phyloP scores from a whole-genome alignment of 2,113 vertebrate genomes.

The Pseudopipra pipra region DNA sequence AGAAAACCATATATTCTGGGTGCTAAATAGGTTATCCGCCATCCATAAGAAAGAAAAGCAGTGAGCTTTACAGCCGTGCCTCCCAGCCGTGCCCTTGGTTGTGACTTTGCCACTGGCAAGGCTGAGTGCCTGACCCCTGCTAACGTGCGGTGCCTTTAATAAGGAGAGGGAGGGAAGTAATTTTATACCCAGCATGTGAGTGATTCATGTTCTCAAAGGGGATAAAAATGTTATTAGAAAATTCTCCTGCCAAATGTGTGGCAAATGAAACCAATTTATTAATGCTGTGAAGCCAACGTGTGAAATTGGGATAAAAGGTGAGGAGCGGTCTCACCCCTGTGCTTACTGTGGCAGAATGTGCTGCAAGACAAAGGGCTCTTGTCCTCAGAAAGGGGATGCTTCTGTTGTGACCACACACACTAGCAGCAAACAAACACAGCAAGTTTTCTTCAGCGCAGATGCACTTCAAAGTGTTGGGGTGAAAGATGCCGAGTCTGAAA shows the following conservation, averaged over 20 bases:
- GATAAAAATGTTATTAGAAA: slow-evolving; percentile 71
- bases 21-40: slow-evolving; percentile 53
- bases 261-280: slow-evolving; percentile 67
- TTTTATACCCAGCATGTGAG: slow-evolving; percentile 55
- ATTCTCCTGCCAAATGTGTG: slow-evolving; percentile 64
- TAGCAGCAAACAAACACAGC: background rate
- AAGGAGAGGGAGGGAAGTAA: slow-evolving; percentile 60
- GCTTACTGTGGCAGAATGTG: background rate
- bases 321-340: background rate
- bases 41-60: slow-evolving; percentile 24
- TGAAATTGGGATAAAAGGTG: slow-evolving; percentile 54
- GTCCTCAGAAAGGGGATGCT: background rate
- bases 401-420: background rate
- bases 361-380: slow-evolving; percentile 24
- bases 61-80: slow-evolving; percentile 44
- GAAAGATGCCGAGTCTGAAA: background rate
- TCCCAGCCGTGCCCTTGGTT: slow-evolving; percentile 46
- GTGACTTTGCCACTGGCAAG: slow-evolving; percentile 65
- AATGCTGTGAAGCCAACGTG: slow-evolving; percentile 49
- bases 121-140: slow-evolving; percentile 57
- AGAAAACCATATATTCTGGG: slow-evolving; percentile 30
- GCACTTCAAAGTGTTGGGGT: background rate
- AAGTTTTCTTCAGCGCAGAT: background rate
- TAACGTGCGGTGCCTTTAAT: slow-evolving; percentile 58
- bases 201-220: slow-evolving; percentile 60